Conservation (phyloP, 1,140 invertebrate genomes). For the Drosophila lacertosa region DNA sequence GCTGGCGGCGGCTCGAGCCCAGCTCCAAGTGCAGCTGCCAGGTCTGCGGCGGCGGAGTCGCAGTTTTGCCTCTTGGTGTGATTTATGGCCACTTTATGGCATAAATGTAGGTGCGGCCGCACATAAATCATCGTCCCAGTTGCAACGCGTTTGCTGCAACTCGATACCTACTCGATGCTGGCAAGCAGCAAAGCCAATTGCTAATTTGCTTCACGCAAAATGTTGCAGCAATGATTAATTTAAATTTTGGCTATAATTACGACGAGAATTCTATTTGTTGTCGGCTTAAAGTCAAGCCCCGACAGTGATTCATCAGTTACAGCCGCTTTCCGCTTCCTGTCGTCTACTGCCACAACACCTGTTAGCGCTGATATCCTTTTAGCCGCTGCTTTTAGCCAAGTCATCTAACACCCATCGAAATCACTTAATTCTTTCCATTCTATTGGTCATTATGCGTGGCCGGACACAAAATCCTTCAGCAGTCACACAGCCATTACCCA, state of each 20-base stretch:
- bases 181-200: slow-evolving; percentile 1
- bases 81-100: slow-evolving; percentile 77
- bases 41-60: slow-evolving; percentile 42
- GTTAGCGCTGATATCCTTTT: slow-evolving; percentile 37
- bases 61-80: slow-evolving; percentile 77
- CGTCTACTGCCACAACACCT: slow-evolving; percentile 40
- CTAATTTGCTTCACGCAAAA: background rate
- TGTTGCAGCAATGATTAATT: slow-evolving; percentile 2
- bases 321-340: slow-evolving; percentile 12
- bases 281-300: background rate
- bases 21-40: slow-evolving; percentile 35
- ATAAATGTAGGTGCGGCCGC: slow-evolving; percentile 80
- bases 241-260: slow-evolving; percentile 19
- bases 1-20: slow-evolving; percentile 18
- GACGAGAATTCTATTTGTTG: background rate
- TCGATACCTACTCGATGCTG: slow-evolving; percentile 25
- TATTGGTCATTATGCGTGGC: background rate
- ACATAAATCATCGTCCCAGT: slow-evolving; percentile 77
- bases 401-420: slow-evolving; percentile 55
- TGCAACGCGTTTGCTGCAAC: slow-evolving; percentile 51
- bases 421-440: slow-evolving; percentile 66
- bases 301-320: slow-evolving; percentile 26
- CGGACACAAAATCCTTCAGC: slow-evolving; percentile 18
- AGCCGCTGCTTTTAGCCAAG: slow-evolving; percentile 33
- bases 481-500: slow-evolving; percentile 27